Conservation (phyloP, 2,888 invertebrate species). For the Drosophila antonietae region DNA sequence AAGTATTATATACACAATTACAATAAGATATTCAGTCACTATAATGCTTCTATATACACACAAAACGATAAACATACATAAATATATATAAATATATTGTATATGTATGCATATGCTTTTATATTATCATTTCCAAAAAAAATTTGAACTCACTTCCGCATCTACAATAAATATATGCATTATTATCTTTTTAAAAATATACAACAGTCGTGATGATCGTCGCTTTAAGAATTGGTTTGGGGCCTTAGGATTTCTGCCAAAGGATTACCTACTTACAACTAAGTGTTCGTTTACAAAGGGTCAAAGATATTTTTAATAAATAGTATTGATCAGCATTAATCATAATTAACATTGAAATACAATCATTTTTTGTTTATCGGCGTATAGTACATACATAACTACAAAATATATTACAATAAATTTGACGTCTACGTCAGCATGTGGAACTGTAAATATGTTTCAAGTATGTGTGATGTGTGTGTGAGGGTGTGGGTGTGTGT, state of each 20-base stretch:
- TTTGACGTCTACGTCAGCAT: slow-evolving; percentile 46
- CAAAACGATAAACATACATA: slow-evolving; percentile 43
- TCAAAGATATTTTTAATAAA: slow-evolving; percentile 65
- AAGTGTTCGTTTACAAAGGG: slow-evolving; percentile 53
- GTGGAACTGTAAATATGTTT: slow-evolving; percentile 39
- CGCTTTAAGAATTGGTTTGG: slow-evolving; percentile 33
- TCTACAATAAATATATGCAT: slow-evolving; percentile 72
- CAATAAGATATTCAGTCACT: slow-evolving; percentile 79
- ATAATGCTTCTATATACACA: slow-evolving; percentile 80
- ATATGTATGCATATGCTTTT: slow-evolving; percentile 42
- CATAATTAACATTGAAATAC: slow-evolving; percentile 78
- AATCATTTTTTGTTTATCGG: slow-evolving; percentile 43
- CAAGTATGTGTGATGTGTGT: slow-evolving; percentile 8
- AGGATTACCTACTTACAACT: slow-evolving; percentile 74
- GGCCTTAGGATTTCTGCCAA: slow-evolving; percentile 48
- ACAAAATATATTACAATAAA: slow-evolving; percentile 75
- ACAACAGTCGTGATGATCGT: slow-evolving; percentile 64
- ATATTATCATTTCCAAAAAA: slow-evolving; percentile 44
- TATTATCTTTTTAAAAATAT: slow-evolving; percentile 57
- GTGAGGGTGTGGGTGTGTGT: neutral
- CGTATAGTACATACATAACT: slow-evolving; percentile 67
- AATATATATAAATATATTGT: too few species aligned
- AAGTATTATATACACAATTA: slow-evolving; percentile 81
- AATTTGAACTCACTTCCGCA: slow-evolving; percentile 59
- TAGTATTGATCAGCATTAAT: slow-evolving; percentile 71